A percentile compares a stretch with the other conserved stretches of the same genome.
Conservation (phyloP, 2,113 vertebrate species). For the Balaeniceps rex region DNA sequence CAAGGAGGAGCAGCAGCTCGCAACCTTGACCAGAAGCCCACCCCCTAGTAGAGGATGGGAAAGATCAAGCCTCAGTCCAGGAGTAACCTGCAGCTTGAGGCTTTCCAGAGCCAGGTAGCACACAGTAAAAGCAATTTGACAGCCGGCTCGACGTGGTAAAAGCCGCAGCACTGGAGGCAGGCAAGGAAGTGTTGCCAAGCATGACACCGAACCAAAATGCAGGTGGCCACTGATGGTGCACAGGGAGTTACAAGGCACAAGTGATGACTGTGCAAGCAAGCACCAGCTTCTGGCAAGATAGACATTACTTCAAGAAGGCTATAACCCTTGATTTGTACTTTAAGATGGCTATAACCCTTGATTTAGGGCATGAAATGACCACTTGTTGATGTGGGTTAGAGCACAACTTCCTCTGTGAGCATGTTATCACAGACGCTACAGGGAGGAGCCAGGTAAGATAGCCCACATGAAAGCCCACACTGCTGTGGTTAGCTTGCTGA, state of each 20-base stretch:
- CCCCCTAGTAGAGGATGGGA: neutral
- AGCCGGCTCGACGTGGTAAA: neutral
- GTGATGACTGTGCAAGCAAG: neutral
- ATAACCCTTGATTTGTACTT: neutral
- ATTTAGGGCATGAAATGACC: neutral
- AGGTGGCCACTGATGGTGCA: too few species aligned
- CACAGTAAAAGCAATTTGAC: neutral
- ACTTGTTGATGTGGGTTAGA: neutral
- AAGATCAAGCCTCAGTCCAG: neutral
- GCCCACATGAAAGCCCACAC: neutral
- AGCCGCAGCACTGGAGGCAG: accelerated
- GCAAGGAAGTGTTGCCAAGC: accelerated
- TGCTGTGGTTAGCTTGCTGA: neutral
- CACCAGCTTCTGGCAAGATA: neutral
- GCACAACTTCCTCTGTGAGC: neutral
- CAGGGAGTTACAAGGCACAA: neutral
- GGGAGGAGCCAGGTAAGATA: neutral
- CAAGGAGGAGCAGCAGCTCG: neutral
- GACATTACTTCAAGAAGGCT: neutral
- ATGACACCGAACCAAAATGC: neutral
- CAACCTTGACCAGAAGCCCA: neutral
- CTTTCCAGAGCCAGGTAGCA: neutral
- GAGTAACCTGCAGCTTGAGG: neutral
- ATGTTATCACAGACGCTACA: accelerated
- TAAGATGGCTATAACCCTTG: neutral